Base-by-base conservation (phyloP, 1,140 invertebrate genomes). In the Tetraneura akinire region DNA sequence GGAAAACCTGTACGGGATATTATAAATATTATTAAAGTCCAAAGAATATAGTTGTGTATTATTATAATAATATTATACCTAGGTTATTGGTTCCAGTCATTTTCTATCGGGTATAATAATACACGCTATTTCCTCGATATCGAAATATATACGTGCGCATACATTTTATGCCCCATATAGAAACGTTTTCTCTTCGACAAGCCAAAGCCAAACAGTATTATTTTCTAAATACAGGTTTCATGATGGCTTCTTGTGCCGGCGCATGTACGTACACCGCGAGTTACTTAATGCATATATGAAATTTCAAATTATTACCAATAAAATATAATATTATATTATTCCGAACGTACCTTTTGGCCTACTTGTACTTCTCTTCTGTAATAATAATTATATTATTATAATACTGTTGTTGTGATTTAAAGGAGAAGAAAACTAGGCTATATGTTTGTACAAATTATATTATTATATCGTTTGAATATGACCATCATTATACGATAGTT, bases 221-320 rank as follows among this genome's bases (percentile, higher is more conserved):
- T 70, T 70, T 74, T 74, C 51, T 74, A 55, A 74, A 74, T 74
- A 74, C 71, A 55, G 71, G 71, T 74, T 74, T 74, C 71, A 26
- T n/a, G n/a, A n/a, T n/a, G 71, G 47, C 3, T 8, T 18, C 71
- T 37, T 26, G 71, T 16, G 29, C 47, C 18, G 16, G 45, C 18
- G n/a, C 32, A 37, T 55, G n/a, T n/a, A n/a, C n/a, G n/a, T n/a
- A n/a, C n/a, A n/a, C n/a, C n/a, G n/a, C n/a, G n/a, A 55, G 71
- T 55, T 55, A 74, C 21, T 74, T 42, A 55, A 32, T 37, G 71
- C 68, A 53, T 73, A 32, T 73, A n/a, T n/a, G n/a, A n/a, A n/a
- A n/a, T n/a, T n/a, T n/a, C 1, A 51, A 49, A 53, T 73, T 51
- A 73, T 32, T n/a, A 29, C 47, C 70, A 37, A 53, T 32, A 73